Evolutionary conservation across 1,140 invertebrate species (phyloP), one percentile per base, ranked within the genome.

Genomic region (Tetramorium parvispinum): DNA sequence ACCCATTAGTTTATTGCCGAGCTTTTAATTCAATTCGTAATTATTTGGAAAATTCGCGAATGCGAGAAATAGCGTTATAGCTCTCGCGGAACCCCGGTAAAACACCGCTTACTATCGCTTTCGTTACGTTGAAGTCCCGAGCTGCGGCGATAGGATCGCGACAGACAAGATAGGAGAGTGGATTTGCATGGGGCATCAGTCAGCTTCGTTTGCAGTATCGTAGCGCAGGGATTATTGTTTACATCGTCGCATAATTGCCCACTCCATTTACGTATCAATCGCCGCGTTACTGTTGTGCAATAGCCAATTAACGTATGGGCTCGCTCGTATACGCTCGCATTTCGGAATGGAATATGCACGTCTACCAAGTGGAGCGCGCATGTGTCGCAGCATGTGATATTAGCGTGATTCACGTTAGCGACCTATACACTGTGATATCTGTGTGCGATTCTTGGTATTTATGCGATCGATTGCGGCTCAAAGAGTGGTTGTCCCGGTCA

Each of bases 221-320:
- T 63, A 85, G 83, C 79, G 78, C 86, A 66, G 82, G 40, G 77
- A 81, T 88, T 82, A 86, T 92, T 93, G 92, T 93, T 93, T 93
- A 93, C 87, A 87, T 90, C 81, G 85, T 92, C 86, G 89, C 88
- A 92, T 92, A 92, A 93, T 93, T 93, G 88, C 81, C 86, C 88
- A 88, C 91, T 93, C 91, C 91, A 93, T 93, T 93, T 93, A 93
- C 91, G 92, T 91, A 92, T 93, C 92, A 93, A 93, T 93, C 92
- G 89, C 77, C 75, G 86, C 89, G 91, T 93, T 93, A 92, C 91
- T 89, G 88, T 92, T 92, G 89, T 89, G 78, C 87, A 87, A 86
- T 85, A 63, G 40, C 83, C 89, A 88, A 91, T 91, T 91, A 90
- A 91, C 88, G 89, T 89, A 89, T 89, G 88, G 73, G 79, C 82